These are phyloP conservation scores for Piprites chloris DNA, from an alignment of 2,113 vertebrate genomes.

Conservation along the genomic window DNA sequence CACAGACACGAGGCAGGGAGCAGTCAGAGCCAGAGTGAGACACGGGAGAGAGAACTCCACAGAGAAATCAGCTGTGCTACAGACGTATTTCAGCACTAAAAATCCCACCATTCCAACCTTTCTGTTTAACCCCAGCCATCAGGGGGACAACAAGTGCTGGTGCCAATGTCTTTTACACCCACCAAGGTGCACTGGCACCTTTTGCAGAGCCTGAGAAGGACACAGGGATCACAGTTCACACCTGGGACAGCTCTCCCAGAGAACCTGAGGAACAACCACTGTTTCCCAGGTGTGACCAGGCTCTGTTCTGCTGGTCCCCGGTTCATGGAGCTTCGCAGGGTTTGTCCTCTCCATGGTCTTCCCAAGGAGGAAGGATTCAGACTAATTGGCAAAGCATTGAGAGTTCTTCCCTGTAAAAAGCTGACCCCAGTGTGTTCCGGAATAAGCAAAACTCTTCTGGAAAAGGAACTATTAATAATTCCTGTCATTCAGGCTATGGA, in stretches of 20 bases:
- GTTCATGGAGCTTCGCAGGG: background rate
- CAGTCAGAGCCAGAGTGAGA: background rate
- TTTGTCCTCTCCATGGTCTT: background rate
- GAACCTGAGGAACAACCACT: background rate
- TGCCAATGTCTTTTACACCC: background rate
- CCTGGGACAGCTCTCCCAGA: accelerated
- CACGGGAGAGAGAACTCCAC: accelerated
- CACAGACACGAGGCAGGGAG: background rate
- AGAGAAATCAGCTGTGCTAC: background rate
- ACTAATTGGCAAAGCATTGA: background rate
- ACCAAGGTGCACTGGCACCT: background rate
- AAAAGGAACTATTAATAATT: background rate
- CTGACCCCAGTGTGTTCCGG: background rate
- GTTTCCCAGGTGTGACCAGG: background rate
- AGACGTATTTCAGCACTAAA: background rate
- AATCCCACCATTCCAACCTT: accelerated
- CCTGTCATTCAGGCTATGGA: background rate
- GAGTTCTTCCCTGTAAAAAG: background rate
- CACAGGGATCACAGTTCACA: background rate
- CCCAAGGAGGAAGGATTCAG: background rate
- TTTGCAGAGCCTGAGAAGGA: background rate
- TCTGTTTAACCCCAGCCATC: too few relatives aligned
- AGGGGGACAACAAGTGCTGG: accelerated
- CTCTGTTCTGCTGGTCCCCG: background rate
- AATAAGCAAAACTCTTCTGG: background rate